phyloP scores from a whole-genome alignment of 2,797 vertebrate species.

The Sebastes minor region DNA sequence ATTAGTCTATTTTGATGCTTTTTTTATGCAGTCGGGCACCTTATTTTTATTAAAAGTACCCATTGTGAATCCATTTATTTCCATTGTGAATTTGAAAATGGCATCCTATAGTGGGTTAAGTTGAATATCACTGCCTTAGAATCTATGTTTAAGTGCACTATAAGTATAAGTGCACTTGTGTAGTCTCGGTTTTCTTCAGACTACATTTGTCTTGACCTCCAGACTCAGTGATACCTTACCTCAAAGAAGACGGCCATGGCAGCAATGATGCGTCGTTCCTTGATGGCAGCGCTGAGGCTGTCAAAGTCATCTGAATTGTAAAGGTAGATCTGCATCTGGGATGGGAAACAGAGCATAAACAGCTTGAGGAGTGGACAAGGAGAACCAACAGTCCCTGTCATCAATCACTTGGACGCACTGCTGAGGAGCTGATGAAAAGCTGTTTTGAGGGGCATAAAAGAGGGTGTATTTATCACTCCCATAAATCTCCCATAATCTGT shows the following conservation, averaged over 20 bases:
- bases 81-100: neutral
- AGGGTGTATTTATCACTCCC: slow-evolving; percentile 76
- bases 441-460: slow-evolving; percentile 76
- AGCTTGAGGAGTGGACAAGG: slow-evolving; percentile 73
- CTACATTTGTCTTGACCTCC: slow-evolving; percentile 25
- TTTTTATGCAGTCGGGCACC: neutral
- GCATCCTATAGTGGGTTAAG: neutral
- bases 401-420: slow-evolving; percentile 71
- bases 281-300: slow-evolving; percentile 93
- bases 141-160: neutral
- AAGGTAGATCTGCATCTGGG: slow-evolving; percentile 99
- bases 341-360: slow-evolving; percentile 69
- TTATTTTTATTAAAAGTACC: neutral
- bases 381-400: slow-evolving; percentile 51
- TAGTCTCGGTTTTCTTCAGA: neutral
- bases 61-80: neutral
- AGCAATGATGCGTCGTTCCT: slow-evolving; percentile 92
- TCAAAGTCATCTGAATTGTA: slow-evolving; percentile 99
- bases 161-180: neutral
- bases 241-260: slow-evolving; percentile 97
- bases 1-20: neutral
- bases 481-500: slow-evolving; percentile 81
- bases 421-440: slow-evolving; percentile 76
- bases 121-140: neutral
- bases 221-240: slow-evolving; percentile 79